Evolutionary conservation across 1,140 invertebrate species (phyloP), one percentile per base, ranked within the genome.

Genomic region (Atopsyche davidsoni): DNA sequence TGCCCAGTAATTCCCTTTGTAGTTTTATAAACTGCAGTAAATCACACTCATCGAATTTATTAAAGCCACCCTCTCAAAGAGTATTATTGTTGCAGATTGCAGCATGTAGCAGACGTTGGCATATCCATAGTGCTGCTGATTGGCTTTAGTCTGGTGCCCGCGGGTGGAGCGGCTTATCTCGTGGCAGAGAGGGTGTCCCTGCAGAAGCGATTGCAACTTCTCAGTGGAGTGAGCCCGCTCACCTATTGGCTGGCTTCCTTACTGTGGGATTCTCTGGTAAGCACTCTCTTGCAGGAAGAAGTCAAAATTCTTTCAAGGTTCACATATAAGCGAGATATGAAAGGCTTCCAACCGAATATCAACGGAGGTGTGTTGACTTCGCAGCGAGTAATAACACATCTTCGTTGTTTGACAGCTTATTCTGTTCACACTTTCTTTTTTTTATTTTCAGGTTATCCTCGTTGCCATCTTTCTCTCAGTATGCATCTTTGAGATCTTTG

Each of bases 101-200:
- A 82, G 51, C 80, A 82, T 64, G 73, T 82, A 1, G 79, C 79
- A 2, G 81, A 83, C 59, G 79, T 80, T 7, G 81, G 80, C 11
- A 77, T 83, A 23, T 75, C 79, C 0, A 68, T 77, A n/a, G 76
- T 83, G 36, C 62, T 83, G 24, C 58, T 82, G 38, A 65, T 82
- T 7, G 79, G 78, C 11, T 82, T 79, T 59, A 75, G 74, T 51
- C 59, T 82, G 61, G 76, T 80, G 2, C 72, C 73, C 4, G 78
- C 79, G 0, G 79, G 78, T 21, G 73, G 71, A 1, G 74, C 78
- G 0, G 70, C 76, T 9, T 79, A 79, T 62, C 61, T 80, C 46
- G 80, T 82, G 4, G 66, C 69, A n/a, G 74, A 79, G 52, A 70
- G 81, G 24, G 49, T 69, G 7, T 67, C 67, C 4, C 77, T 78